A percentile compares a stretch with the other conserved stretches of the same genome.
phyloP scores from a whole-genome alignment of 92 coral and sea anemone genomes.

The Heliopora coerulea region DNA sequence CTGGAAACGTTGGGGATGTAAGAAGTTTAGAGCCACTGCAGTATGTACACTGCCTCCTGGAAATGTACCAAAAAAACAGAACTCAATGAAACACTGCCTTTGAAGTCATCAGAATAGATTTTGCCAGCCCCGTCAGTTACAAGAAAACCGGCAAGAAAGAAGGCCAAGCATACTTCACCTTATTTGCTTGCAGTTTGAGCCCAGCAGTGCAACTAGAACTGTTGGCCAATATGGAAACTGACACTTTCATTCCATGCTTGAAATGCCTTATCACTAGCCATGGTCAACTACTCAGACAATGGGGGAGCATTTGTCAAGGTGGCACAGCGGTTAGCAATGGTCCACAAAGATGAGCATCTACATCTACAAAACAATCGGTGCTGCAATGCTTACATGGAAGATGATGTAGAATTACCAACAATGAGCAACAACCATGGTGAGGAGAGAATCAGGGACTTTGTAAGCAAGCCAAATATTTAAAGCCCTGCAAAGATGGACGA shows the following conservation, averaged over 20 bases:
- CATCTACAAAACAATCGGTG: neutral
- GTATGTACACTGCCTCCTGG: slow-evolving; percentile 18
- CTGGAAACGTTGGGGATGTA: slow-evolving; percentile 26
- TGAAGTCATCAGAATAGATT: slow-evolving; percentile 38
- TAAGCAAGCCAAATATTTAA: slow-evolving; percentile 22
- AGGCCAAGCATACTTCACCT: slow-evolving; percentile 12
- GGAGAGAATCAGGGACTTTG: slow-evolving; percentile 5
- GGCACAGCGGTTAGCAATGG: neutral
- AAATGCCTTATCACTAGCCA: slow-evolving; percentile 10
- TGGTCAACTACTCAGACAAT: slow-evolving; percentile 20
- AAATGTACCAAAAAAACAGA: slow-evolving; percentile 9
- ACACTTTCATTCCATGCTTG: slow-evolving; percentile 2
- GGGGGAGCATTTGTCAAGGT: slow-evolving; percentile 17
- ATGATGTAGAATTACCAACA: slow-evolving; percentile 1
- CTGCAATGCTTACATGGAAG: neutral
- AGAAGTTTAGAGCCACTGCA: slow-evolving; percentile 25
- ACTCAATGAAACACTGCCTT: slow-evolving; percentile 28
- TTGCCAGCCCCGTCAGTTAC: slow-evolving; percentile 39
- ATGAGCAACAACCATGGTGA: neutral
- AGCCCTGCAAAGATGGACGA: slow-evolving; percentile 13
- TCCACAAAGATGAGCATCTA: slow-evolving; percentile 9
- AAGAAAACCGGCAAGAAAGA: slow-evolving; percentile 5
- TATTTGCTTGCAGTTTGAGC: slow-evolving; percentile 28
- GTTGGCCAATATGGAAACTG: slow-evolving; percentile 16
- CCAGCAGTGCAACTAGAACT: slow-evolving; percentile 27